Percentiles rank a stretch among this genome's conserved stretches.
Conservation (phyloP, 1,140 invertebrate genomes). For the Battus philenor region DNA sequence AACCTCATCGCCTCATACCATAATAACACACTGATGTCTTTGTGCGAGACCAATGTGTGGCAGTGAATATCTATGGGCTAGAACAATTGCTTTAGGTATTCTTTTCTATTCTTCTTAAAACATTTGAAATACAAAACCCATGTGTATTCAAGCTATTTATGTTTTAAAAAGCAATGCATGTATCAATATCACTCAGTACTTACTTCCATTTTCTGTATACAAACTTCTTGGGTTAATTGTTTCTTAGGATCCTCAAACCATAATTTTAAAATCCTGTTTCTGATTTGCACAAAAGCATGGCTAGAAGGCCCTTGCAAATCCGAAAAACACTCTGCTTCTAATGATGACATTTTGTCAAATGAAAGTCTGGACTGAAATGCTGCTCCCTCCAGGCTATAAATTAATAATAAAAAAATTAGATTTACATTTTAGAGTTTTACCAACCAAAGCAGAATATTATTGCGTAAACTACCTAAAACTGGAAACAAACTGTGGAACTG, state of each 20-base stretch:
- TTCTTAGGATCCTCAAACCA: constrained; percentile 98
- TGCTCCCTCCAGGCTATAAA: constrained; percentile 88
- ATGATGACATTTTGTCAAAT: constrained; percentile 95
- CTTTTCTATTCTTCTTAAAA: background rate
- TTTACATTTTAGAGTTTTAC: no score
- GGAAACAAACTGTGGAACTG: no score
- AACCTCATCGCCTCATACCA: no score
- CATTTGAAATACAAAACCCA: background rate
- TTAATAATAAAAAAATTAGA: no score
- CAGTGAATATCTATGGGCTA: no score
- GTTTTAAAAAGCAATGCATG: background rate
- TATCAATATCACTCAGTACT: constrained; percentile 13
- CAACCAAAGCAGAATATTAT: no score
- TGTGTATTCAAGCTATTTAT: background rate
- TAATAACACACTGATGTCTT: no score
- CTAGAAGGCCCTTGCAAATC: constrained; percentile 91
- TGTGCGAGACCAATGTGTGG: no score
- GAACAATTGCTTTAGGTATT: no score
- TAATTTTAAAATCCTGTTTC: constrained; percentile 95
- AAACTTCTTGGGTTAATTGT: constrained; percentile 90
- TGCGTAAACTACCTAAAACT: no score
- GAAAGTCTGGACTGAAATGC: constrained; percentile 95
- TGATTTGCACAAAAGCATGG: constrained; percentile 93
- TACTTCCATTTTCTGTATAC: constrained; percentile 87
- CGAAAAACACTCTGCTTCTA: constrained; percentile 95